Percentiles rank a stretch among this genome's conserved stretches.
phyloP scores from a whole-genome alignment of 2,113 vertebrate genomes.

The Halichoerus grypus region DNA sequence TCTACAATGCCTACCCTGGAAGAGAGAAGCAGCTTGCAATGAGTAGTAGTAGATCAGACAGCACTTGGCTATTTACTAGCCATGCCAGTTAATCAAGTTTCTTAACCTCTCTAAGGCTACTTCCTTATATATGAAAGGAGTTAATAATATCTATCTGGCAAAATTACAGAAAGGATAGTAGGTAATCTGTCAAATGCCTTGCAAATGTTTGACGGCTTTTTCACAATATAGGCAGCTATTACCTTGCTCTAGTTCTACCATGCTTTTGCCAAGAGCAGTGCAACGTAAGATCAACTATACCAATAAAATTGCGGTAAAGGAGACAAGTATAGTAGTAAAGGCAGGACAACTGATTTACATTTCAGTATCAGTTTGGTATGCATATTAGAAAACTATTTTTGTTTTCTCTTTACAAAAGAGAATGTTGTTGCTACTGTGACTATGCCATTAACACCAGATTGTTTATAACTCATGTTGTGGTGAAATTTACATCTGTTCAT shows the following conservation, averaged over 20 bases:
- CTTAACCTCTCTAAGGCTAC: neutral
- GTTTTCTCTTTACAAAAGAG: constrained; percentile 48
- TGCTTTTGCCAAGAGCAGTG: neutral
- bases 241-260: neutral
- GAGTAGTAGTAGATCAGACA: neutral
- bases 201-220: neutral
- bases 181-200: neutral
- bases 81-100: constrained; percentile 25
- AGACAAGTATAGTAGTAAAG: neutral
- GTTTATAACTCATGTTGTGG: constrained; percentile 7
- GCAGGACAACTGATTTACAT: neutral
- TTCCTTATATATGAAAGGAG: neutral
- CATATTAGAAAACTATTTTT: neutral
- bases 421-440: constrained; percentile 12
- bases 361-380: neutral
- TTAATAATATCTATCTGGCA: neutral
- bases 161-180: constrained; percentile 13
- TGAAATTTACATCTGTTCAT: constrained; percentile 61
- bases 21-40: neutral
- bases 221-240: neutral
- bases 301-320: neutral
- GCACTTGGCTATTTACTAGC: constrained; percentile 18
- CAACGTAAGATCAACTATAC: neutral
- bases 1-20: neutral
- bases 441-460: constrained; percentile 18